Evolutionary conservation across 2,113 vertebrate genomes (phyloP).

Genomic region (Thamnaconus septentrionalis): DNA sequence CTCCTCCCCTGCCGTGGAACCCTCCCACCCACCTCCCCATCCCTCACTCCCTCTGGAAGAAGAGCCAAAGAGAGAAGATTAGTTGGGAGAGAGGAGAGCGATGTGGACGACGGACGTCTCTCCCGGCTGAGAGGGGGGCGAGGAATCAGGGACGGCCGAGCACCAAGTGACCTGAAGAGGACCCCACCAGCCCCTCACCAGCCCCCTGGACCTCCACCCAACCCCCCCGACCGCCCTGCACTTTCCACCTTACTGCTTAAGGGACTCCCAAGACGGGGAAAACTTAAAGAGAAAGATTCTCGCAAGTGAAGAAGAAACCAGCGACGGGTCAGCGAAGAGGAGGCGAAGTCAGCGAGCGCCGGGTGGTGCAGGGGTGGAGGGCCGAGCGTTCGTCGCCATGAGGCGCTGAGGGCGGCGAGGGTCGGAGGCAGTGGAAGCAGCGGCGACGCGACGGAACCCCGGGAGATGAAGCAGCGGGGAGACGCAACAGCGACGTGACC

Average conservation of each 20-base stretch:
- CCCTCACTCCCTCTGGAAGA: constrained; percentile 29
- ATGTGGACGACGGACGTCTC: constrained; percentile 46
- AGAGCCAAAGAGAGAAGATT: constrained; percentile 35
- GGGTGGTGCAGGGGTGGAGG: too few species aligned
- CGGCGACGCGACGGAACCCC: constrained; percentile 16
- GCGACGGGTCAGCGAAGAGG: too few species aligned
- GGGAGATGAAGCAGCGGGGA: constrained; percentile 48
- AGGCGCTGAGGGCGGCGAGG: constrained; percentile 35
- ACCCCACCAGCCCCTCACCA: constrained; percentile 4
- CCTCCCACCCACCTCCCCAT: constrained; percentile 41
- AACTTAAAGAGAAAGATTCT: too few species aligned
- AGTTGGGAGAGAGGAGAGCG: constrained; percentile 21
- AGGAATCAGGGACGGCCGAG: constrained; percentile 44
- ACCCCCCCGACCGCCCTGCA: constrained; percentile 55
- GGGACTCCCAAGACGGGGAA: constrained; percentile 27
- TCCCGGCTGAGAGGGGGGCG: constrained; percentile 39
- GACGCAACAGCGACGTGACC: constrained; percentile 28
- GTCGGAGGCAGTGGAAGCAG: not conserved
- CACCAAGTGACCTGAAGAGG: constrained; percentile 29
- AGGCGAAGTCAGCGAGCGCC: too few species aligned
- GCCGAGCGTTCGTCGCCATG: constrained; percentile 53
- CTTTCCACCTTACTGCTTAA: constrained; percentile 49
- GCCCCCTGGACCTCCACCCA: too few species aligned
- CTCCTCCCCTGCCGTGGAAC: constrained; percentile 50
- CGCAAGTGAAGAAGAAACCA: too few species aligned